Conservation (phyloP, 2,888 invertebrate species). For the Dryobota labecula region DNA sequence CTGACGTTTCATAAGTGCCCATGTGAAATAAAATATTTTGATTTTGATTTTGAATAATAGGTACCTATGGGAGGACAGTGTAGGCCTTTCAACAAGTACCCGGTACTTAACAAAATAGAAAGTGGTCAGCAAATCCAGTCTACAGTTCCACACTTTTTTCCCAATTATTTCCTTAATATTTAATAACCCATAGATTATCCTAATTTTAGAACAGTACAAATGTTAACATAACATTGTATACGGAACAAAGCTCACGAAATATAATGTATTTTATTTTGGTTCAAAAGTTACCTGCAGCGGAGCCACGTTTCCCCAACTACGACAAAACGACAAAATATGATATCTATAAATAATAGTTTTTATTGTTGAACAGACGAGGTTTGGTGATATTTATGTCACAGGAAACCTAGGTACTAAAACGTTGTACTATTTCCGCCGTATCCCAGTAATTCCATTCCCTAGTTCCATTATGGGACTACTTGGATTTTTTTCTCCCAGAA, state of each 20-base stretch:
- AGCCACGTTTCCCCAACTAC: slow-evolving; percentile 9
- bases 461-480: no score
- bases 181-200: neutral
- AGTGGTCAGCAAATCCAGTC: no score
- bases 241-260: neutral
- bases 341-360: slow-evolving; percentile 46
- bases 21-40: no score
- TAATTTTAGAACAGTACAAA: neutral
- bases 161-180: neutral
- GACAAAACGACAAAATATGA: slow-evolving; percentile 49
- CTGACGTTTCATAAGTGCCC: no score
- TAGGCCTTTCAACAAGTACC: no score
- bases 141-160: neutral
- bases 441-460: no score
- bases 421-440: neutral
- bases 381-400: slow-evolving; percentile 21
- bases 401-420: neutral
- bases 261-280: slow-evolving; percentile 35
- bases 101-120: no score
- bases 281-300: slow-evolving; percentile 32
- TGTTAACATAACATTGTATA: neutral
- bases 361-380: slow-evolving; percentile 27
- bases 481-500: no score
- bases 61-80: no score
- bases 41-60: no score